These are phyloP conservation scores for Sander vitreus DNA, from an alignment of 2,113 vertebrate genomes.

Conservation along the genomic window DNA sequence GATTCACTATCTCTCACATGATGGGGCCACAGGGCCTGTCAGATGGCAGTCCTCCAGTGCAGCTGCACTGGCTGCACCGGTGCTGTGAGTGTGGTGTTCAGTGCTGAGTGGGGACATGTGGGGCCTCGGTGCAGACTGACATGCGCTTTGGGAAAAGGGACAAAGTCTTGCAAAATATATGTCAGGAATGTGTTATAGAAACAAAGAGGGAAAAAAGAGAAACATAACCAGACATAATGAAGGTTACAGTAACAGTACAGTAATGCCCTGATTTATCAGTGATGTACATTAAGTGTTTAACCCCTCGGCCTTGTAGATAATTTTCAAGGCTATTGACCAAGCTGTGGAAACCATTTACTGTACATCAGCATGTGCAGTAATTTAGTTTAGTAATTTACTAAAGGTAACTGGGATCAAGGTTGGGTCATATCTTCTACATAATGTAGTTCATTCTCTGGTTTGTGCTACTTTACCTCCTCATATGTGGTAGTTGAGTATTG, in stretches of 20 bases:
- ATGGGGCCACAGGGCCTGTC: background rate
- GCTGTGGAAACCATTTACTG: background rate
- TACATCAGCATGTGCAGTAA: background rate
- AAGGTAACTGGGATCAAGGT: background rate
- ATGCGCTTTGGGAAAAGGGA: conserved; percentile 47
- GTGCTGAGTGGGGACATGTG: conserved; percentile 49
- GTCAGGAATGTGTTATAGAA: conserved; percentile 61
- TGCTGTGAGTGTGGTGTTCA: conserved; percentile 36
- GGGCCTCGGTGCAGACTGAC: conserved; percentile 54
- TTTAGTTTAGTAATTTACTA: conserved; percentile 1
- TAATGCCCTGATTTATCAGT: conserved; percentile 42
- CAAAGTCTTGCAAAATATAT: conserved; percentile 43
- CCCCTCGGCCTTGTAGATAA: conserved; percentile 29
- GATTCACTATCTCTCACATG: background rate
- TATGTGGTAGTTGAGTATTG: background rate
- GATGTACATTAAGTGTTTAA: conserved; percentile 16
- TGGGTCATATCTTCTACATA: background rate
- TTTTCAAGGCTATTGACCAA: conserved; percentile 8
- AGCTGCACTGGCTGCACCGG: conserved; percentile 25
- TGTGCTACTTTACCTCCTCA: background rate
- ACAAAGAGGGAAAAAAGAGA: background rate
- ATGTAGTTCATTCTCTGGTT: background rate
- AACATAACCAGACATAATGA: conserved; percentile 5
- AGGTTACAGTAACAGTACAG: background rate
- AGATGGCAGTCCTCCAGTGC: background rate